A percentile compares a stretch with the other conserved stretches of the same genome.
These are phyloP conservation scores for Boloria euphrosyne DNA, from an alignment of 2,888 invertebrate genomes.

Conservation along the genomic window DNA sequence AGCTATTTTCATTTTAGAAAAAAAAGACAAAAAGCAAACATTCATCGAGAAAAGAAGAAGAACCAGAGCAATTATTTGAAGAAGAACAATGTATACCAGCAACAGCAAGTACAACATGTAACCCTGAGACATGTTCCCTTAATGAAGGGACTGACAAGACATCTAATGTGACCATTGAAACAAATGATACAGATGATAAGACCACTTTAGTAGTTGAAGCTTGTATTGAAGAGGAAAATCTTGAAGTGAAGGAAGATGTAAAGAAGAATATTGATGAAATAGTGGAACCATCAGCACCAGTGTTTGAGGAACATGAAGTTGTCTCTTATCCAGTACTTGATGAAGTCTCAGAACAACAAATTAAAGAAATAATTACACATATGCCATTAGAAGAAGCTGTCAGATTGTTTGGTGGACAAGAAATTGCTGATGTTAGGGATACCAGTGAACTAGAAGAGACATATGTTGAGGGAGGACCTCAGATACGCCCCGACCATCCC, in stretches of 20 bases:
- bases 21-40: slow-evolving; percentile 62
- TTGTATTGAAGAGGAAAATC: slow-evolving; percentile 11
- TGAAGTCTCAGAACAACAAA: slow-evolving; percentile 20
- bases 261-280: slow-evolving; percentile 24
- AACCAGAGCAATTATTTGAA: slow-evolving; percentile 7
- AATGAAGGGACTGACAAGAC: neutral
- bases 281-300: slow-evolving; percentile 64
- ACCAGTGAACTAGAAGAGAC: slow-evolving; percentile 69
- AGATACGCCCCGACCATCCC: slow-evolving; percentile 66
- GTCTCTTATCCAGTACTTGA: slow-evolving; percentile 14
- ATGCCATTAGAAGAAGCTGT: slow-evolving; percentile 66
- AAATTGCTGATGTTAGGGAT: slow-evolving; percentile 61
- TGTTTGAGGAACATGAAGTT: slow-evolving; percentile 47
- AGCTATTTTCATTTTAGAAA: slow-evolving; percentile 54
- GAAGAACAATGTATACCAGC: neutral
- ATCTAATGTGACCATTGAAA: neutral
- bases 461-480: slow-evolving; percentile 62
- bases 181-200: slow-evolving; percentile 10
- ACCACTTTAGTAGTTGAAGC: slow-evolving; percentile 13
- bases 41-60: slow-evolving; percentile 30
- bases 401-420: slow-evolving; percentile 60
- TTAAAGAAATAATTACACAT: slow-evolving; percentile 51
- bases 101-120: neutral
- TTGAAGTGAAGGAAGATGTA: slow-evolving; percentile 6
- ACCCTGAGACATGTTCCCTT: neutral